A percentile compares a stretch with the other conserved stretches of the same genome.
phyloP scores from a whole-genome alignment of 2,797 vertebrate genomes.

The Danio tinwini region DNA sequence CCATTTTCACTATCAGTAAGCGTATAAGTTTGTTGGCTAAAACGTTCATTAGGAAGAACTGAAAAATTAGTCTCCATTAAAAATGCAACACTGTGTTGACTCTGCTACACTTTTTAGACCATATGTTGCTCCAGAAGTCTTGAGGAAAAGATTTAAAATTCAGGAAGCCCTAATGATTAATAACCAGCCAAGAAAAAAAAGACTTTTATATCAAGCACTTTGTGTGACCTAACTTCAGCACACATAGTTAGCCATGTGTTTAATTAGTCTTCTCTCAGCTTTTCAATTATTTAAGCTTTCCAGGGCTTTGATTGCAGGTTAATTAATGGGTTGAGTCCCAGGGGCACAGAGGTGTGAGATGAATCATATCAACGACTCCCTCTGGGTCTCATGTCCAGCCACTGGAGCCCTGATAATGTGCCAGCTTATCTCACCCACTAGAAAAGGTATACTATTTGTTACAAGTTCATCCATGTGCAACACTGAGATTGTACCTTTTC shows the following conservation, averaged over 20 bases:
- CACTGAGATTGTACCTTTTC: slow-evolving; percentile 6
- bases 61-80: background rate
- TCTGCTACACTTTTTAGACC: background rate
- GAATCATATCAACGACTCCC: slow-evolving; percentile 46
- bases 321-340: slow-evolving; percentile 46
- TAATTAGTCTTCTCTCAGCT: slow-evolving; percentile 50
- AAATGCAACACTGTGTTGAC: background rate
- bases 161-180: slow-evolving; percentile 8
- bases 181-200: slow-evolving; percentile 5
- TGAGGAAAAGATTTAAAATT: background rate
- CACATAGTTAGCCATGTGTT: slow-evolving; percentile 33
- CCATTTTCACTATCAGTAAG: no score
- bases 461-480: slow-evolving; percentile 1
- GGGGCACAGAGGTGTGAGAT: slow-evolving; percentile 44
- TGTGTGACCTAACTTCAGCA: slow-evolving; percentile 33
- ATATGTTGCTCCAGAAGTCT: background rate
- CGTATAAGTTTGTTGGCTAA: background rate
- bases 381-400: background rate
- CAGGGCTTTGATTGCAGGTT: slow-evolving; percentile 50
- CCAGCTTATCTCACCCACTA: slow-evolving; percentile 18
- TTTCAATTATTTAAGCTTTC: slow-evolving; percentile 56
- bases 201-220: slow-evolving; percentile 24
- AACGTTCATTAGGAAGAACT: background rate
- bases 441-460: slow-evolving; percentile 9
- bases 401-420: slow-evolving; percentile 19